Base-by-base conservation (phyloP, 1,140 invertebrate genomes). In the Ganaspis sp. region DNA sequence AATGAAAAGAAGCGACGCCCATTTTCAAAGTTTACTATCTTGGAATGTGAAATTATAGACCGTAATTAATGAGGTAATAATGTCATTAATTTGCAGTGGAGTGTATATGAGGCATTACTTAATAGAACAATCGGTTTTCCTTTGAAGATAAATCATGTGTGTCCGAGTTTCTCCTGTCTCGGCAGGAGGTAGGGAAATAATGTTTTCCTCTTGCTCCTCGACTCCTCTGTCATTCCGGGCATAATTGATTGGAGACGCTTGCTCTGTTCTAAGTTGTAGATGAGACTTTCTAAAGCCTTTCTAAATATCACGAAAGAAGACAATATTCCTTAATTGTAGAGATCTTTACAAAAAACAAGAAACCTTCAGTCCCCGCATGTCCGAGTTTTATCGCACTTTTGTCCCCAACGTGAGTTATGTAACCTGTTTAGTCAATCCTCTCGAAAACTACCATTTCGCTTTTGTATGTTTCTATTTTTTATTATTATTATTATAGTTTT, bases 281-380 rank as follows among this genome's bases (percentile, higher is more conserved):
- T 71, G 53, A 82, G 80, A 85, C 83, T 86, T 86, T 86, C 81
- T 86, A 84, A 84, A 85, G 83, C 81, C 73, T 83, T 85, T 81
- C 72, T 79, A 77, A 83, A 69, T 45, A 73, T 70, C 19, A 74
- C 17, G 40, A 76, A 75, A 80, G 45, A 73, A 64, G 69, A 72
- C 12, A 12, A 64, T 64, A 49, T 19, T 17, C 45, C 54, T 29
- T 29, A 64, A 64, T 64, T 64, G 21, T 64, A 12, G 23, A 9
- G n/a, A 11, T 9, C 19, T 11, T 21, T 9, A 11, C 19, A 49
- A n/a, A 49, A 26, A 3, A 54, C 9, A 54, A 54, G 1, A 54
- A 54, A 5, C 17, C 17, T 49, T 9, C 4, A 49, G 17, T 1
- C 45, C n/a, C 15, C 45, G 17, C 17, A 8, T 49, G 45, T 49